Conservation (phyloP, 2,113 vertebrate species). For the Baryphthengus martii region DNA sequence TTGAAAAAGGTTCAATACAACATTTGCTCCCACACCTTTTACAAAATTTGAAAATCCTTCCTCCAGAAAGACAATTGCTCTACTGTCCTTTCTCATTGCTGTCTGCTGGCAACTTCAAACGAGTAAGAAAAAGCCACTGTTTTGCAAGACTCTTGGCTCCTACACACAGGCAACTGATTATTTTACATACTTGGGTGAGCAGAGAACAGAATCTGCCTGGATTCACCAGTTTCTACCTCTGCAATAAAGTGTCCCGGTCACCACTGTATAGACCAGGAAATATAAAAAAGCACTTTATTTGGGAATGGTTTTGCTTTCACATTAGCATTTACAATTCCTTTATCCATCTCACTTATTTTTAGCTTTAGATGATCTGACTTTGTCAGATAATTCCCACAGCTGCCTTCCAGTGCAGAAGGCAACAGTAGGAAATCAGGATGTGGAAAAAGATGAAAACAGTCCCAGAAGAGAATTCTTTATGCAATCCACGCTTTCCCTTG, state of each 20-base stretch:
- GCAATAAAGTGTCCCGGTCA: neutral
- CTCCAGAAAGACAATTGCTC: neutral
- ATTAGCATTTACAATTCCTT: neutral
- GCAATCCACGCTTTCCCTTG: neutral
- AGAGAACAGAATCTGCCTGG: neutral
- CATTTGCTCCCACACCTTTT: neutral
- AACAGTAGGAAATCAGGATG: neutral
- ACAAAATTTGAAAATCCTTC: neutral
- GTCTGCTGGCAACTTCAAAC: neutral
- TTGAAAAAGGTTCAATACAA: neutral
- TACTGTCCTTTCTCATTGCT: neutral
- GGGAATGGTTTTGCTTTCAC: neutral
- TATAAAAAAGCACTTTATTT: neutral
- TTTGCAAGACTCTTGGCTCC: neutral
- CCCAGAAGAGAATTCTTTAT: neutral
- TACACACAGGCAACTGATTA: neutral
- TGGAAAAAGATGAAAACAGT: neutral
- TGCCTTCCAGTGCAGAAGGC: neutral
- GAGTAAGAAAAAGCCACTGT: neutral
- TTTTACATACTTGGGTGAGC: neutral
- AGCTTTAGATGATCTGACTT: neutral
- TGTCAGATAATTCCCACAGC: conserved; percentile 13
- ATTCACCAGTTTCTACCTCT: neutral
- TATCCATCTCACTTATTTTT: conserved; percentile 32
- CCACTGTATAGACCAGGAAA: neutral